Evolutionary conservation across 37 sponge, comb jelly and placozoan genomes (phyloP), one percentile per base, ranked within the genome.

Genomic region (Mnemiopsis leidyi): DNA sequence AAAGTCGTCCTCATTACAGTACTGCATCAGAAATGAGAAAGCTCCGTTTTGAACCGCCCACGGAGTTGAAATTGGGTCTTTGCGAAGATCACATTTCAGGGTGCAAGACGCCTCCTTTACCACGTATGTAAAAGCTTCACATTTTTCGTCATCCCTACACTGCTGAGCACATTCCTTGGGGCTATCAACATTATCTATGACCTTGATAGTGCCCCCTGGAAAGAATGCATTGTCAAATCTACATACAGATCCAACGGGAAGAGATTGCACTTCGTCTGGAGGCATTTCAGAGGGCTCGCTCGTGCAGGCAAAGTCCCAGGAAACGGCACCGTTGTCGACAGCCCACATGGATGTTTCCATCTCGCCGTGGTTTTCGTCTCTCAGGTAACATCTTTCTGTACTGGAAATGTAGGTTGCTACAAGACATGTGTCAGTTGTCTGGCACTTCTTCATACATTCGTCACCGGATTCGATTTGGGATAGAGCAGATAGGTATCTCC

Each of bases 1-100:
- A 13, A 48, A 48, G 5, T 48, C 61, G 61, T 13, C 61, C 7
- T 31, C 34, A 33, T 77, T 34, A 34, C 79, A 77, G 36, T 16
- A 20, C 32, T 77, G 1, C 34, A 77, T 26, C 20, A 32, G 1
- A 36, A 77, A 77, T 31, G 79, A 26, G 36, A 21, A 77, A 3
- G 79, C 79, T 20, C 36, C 20, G 36, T 77, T 77, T 32, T 20
- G 30, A 36, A 77, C 79, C 30, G 79, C 79, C 79, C 79, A 77
- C 32, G 36, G 79, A 13, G 79, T 77, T 16, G 79, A 77, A 0
- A 77, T 31, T 34, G 79, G 36, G 20, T 77, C 32, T 18, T 34
- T 36, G 32, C 33, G 79, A 13, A 16, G 20, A 34, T 26, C 36
- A 3, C 32, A 32, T 20, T 77, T 77, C 18, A 77, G 36, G 36